These are phyloP conservation scores for Elephantulus edwardii DNA, from an alignment of 2,113 vertebrate species.

Conservation along the genomic window DNA sequence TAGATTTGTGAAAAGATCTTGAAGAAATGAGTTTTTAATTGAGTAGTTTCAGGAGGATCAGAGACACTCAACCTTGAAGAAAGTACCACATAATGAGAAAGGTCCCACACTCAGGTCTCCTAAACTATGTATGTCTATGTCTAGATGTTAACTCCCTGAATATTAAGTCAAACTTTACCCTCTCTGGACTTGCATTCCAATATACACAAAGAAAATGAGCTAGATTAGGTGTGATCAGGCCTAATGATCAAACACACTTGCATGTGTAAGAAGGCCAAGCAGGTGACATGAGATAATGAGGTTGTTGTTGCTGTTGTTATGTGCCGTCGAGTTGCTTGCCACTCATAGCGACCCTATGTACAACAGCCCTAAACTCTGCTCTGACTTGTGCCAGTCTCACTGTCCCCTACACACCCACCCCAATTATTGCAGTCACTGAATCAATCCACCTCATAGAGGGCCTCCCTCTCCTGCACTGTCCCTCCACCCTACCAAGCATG, in stretches of 20 bases:
- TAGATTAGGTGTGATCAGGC: background rate
- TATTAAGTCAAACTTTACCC: background rate
- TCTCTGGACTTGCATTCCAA: background rate
- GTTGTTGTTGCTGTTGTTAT: too few species aligned
- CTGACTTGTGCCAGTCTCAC: too few species aligned
- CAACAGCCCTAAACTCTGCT: too few species aligned
- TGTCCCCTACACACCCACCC: too few species aligned
- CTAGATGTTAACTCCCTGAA: background rate
- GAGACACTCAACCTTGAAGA: background rate
- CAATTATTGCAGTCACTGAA: too few species aligned
- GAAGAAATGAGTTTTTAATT: background rate
- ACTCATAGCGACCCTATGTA: too few species aligned
- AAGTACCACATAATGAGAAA: background rate
- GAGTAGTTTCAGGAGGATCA: background rate
- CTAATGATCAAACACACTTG: background rate
- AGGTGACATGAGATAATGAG: background rate
- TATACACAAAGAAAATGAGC: background rate
- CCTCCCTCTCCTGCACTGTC: too few species aligned
- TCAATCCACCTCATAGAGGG: too few species aligned
- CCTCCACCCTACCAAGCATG: too few species aligned
- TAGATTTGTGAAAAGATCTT: background rate
- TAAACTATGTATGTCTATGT: background rate
- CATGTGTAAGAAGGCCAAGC: background rate
- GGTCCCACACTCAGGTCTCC: too few species aligned
- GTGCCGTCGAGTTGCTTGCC: too few species aligned